A percentile compares a stretch with the other conserved stretches of the same genome.
phyloP scores from a whole-genome alignment of 2,888 invertebrate species.

The Dione vanillae region DNA sequence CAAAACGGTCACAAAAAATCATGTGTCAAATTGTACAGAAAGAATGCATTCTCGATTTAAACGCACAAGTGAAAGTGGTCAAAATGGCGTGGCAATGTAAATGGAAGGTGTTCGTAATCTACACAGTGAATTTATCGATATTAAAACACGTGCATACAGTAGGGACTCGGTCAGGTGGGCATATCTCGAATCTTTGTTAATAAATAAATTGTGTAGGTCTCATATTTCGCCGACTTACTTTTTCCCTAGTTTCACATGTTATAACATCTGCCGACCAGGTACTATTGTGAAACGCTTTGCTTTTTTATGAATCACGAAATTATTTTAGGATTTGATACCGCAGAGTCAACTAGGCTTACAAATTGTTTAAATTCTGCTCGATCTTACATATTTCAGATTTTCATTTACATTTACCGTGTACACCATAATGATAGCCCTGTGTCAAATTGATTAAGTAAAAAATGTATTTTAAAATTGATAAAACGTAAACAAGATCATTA shows the following conservation, averaged over 20 bases:
- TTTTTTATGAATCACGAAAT: not conserved
- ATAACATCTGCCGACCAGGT: slow-evolving; percentile 44
- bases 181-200: slow-evolving; percentile 54
- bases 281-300: slow-evolving; percentile 18
- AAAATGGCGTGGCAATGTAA: slow-evolving; percentile 59
- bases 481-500: not conserved
- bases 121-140: slow-evolving; percentile 69
- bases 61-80: slow-evolving; percentile 54
- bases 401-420: not conserved
- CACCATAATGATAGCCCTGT: not conserved
- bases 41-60: slow-evolving; percentile 58
- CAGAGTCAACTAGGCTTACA: not conserved
- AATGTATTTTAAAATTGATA: too few species aligned
- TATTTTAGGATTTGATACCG: not conserved
- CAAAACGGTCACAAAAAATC: slow-evolving; percentile 69
- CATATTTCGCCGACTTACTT: slow-evolving; percentile 51
- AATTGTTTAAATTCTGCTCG: not conserved
- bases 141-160: slow-evolving; percentile 76
- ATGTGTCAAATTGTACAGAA: slow-evolving; percentile 59
- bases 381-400: not conserved
- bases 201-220: slow-evolving; percentile 60
- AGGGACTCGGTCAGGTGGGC: slow-evolving; percentile 75
- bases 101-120: slow-evolving; percentile 62
- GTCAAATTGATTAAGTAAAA: not conserved
- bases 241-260: slow-evolving; percentile 39